These are phyloP conservation scores for Rafetus swinhoei DNA, from an alignment of 2,113 vertebrate genomes.

Conservation along the genomic window DNA sequence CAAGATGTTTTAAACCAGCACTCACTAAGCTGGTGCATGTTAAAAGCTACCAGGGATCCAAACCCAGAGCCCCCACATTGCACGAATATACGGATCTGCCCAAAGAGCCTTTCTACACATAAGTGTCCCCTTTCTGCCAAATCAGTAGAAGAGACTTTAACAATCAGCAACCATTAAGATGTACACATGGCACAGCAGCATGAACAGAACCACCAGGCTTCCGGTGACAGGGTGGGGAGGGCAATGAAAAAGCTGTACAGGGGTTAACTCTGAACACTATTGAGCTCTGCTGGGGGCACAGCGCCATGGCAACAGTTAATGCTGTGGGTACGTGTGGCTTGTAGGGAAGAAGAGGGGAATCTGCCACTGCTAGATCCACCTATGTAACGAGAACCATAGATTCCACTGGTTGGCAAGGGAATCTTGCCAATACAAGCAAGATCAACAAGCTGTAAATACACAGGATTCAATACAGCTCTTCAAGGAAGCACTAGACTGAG, in stretches of 20 bases:
- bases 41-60: background rate
- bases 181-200: background rate
- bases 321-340: background rate
- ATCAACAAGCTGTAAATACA: background rate
- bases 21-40: accelerated
- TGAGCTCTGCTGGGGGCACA: background rate
- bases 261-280: background rate
- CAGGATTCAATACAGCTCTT: background rate
- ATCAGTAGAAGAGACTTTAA: background rate
- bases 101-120: background rate
- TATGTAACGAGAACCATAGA: background rate
- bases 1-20: background rate
- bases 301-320: background rate
- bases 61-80: background rate
- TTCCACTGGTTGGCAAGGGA: background rate
- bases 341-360: background rate
- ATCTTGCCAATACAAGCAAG: background rate
- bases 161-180: background rate
- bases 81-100: background rate
- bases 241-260: background rate
- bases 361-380: background rate
- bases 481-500: background rate
- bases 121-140: background rate
- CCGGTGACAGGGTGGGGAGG: background rate
- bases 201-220: background rate